Evolutionary conservation across 1,140 invertebrate species (phyloP), one percentile per base, ranked within the genome.

Genomic region (Portunus trituberculatus): DNA sequence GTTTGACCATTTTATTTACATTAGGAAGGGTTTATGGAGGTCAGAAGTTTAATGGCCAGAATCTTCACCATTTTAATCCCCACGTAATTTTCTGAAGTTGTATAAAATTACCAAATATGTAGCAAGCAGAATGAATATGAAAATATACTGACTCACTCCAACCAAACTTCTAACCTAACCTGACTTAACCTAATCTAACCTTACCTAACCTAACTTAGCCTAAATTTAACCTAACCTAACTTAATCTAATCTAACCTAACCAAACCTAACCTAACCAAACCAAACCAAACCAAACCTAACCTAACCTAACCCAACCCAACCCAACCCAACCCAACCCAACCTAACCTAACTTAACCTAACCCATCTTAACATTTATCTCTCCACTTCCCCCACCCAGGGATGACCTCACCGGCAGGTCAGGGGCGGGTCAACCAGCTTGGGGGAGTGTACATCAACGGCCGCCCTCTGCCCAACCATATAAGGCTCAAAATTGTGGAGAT

Each of bases 371-470:
- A n/a, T 39, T 39, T 39, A 39, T 46, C 59, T 45, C 46, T 59
- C 67, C 48, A 86, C 31, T 86, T 94, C 29, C n/a, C 89, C 20
- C 45, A 25, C 48, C 31, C 90, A 95, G 94, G 94, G 29, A 92
- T 95, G 94, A 95, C 94, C 82, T 95, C 94, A 29, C 94, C 94
- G 45, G 94, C 94, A 96, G 98, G 98, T 96, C 98, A 99, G 97
- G 99, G 98, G 95, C 98, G 99, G 95, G 98, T 99, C 96, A 99
- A 99, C 97, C 99, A 99, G 97, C 97, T 99, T 48, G 99, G 99
- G 52, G 99, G 99, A 0, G 98, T 99, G 39, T 99, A 99, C 97
- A 99, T 99, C 96, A 99, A 99, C 97, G 99, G 99, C 0, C 98
- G 99, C 8, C 99, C 99, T 0, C 97, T 99, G 90, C 99, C 99